Percentiles rank a stretch among this genome's conserved stretches.
Evolutionary conservation across 2,888 invertebrate species (phyloP).

Genomic region (Hypsopygia costalis): DNA sequence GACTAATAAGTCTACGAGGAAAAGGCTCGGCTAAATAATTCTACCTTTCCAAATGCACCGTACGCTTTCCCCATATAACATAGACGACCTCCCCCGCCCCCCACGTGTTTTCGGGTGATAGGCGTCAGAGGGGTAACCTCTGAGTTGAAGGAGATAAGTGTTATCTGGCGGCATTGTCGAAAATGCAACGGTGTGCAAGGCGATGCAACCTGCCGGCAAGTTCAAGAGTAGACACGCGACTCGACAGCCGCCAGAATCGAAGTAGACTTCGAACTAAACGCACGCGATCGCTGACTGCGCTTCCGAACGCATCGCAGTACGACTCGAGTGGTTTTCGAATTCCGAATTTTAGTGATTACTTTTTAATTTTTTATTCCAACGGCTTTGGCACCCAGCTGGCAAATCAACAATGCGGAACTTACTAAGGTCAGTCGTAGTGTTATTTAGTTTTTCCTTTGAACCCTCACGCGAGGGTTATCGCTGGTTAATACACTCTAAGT

Average conservation of each 20-base stretch:
- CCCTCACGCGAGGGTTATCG: constrained; percentile 42
- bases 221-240: constrained; percentile 62
- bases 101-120: constrained; percentile 7
- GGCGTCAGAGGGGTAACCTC: constrained; percentile 13
- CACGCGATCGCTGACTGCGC: constrained; percentile 35
- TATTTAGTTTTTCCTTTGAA: constrained; percentile 24
- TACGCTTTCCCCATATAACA: constrained; percentile 4
- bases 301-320: constrained; percentile 26
- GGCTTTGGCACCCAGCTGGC: constrained; percentile 27
- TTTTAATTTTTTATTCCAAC: constrained; percentile 29
- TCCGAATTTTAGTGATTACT: constrained; percentile 34
- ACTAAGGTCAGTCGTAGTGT: constrained; percentile 52
- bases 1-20: constrained; percentile 13
- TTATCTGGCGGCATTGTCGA: constrained; percentile 27
- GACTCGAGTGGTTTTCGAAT: constrained; percentile 40
- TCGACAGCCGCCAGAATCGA: constrained; percentile 47
- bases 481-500: constrained; percentile 38
- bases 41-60: not conserved
- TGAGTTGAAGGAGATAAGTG: not conserved
- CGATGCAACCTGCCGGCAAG: constrained; percentile 61
- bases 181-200: constrained; percentile 59
- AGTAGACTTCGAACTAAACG: constrained; percentile 51
- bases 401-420: constrained; percentile 61
- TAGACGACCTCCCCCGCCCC: not conserved
- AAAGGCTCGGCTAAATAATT: not conserved